Conservation (phyloP, 1,140 invertebrate species). For the Chionoecetes opilio region DNA sequence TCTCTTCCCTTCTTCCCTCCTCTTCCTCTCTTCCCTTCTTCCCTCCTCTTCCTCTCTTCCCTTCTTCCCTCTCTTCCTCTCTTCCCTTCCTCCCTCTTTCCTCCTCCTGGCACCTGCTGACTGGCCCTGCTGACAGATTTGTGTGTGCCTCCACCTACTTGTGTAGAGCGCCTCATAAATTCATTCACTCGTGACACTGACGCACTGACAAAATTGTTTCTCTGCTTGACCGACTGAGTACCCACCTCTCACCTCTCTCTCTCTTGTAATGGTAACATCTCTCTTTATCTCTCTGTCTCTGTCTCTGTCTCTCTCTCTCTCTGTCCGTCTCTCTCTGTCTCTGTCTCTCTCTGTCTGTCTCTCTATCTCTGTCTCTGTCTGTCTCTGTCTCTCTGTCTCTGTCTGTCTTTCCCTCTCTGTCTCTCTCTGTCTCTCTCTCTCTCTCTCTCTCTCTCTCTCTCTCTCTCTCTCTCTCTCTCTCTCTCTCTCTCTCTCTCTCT, state of each 20-base stretch:
- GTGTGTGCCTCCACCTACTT: background rate
- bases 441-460: constrained; percentile 50
- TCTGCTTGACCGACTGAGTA: no score
- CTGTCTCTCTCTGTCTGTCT: background rate
- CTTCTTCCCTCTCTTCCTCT: no score
- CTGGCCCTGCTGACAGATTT: background rate
- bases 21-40: background rate
- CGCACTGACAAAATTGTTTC: background rate
- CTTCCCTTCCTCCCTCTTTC: no score
- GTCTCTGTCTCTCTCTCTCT: background rate
- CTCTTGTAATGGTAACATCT: background rate
- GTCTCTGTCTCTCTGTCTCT: constrained; percentile 51
- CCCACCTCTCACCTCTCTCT: constrained; percentile 6
- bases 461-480: background rate
- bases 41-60: no score
- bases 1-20: no score
- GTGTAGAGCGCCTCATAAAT: background rate
- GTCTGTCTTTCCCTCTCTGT: constrained; percentile 35
- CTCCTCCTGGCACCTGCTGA: background rate
- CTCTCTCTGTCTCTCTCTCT: background rate
- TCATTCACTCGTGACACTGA: background rate
- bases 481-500: background rate
- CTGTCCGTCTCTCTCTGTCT: background rate
- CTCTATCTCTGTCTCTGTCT: background rate
- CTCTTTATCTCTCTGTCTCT: constrained; percentile 49